Percentiles rank a stretch among this genome's conserved stretches.
phyloP scores from a whole-genome alignment of 2,113 vertebrate genomes.

The Tretioscincus oriximinensis region DNA sequence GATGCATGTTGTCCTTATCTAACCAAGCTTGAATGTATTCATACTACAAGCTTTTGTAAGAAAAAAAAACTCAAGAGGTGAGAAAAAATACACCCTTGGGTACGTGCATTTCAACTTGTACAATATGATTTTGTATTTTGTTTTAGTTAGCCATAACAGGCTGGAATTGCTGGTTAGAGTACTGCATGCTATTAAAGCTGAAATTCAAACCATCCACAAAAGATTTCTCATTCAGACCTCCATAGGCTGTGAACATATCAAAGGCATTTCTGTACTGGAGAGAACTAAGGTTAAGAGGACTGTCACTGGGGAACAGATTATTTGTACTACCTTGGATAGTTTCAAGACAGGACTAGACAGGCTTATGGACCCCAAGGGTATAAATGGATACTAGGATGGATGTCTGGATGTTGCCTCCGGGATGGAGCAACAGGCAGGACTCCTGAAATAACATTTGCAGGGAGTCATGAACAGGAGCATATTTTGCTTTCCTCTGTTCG shows the following conservation, averaged over 20 bases:
- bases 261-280: conserved; percentile 97
- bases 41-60: conserved; percentile 83
- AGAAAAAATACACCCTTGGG: conserved; percentile 85
- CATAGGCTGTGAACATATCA: conserved; percentile 95
- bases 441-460: too few relatives aligned
- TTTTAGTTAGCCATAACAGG: conserved; percentile 98
- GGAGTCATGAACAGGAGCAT: too few relatives aligned
- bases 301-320: conserved; percentile 85
- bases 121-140: conserved; percentile 69
- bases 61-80: conserved; percentile 83
- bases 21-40: conserved; percentile 89
- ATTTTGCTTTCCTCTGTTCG: too few relatives aligned
- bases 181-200: conserved; percentile 99
- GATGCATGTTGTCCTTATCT: conserved; percentile 89
- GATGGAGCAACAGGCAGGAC: too few relatives aligned
- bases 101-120: conserved; percentile 87
- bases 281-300: conserved; percentile 85
- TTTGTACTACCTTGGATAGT: conserved; percentile 85
- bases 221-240: conserved; percentile 96
- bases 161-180: conserved; percentile 99
- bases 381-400: too few relatives aligned
- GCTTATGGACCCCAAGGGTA: too few relatives aligned
- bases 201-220: conserved; percentile 98
- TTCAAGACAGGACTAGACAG: too few relatives aligned
- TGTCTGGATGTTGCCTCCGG: too few relatives aligned